phyloP scores from a whole-genome alignment of 2,888 invertebrate species.

The Lydus trimaculatus region DNA sequence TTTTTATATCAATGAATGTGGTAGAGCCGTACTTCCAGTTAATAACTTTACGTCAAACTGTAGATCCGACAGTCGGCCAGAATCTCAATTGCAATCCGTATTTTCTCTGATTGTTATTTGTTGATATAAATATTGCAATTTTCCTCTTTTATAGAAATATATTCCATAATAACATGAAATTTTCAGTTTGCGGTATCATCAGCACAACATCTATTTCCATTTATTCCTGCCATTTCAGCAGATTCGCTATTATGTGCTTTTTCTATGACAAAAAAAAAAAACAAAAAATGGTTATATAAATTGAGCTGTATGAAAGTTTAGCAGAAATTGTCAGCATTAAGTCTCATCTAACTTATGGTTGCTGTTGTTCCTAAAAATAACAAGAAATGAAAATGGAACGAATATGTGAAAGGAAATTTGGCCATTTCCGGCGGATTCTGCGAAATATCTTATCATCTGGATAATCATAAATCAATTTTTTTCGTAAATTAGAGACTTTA shows the following conservation, averaged over 20 bases:
- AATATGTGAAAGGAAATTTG: constrained; percentile 44
- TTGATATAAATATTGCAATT: background rate
- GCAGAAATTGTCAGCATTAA: constrained; percentile 42
- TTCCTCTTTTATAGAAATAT: background rate
- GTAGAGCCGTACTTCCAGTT: background rate
- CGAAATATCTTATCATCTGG: constrained; percentile 33
- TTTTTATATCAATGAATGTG: background rate
- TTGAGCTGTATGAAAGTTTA: constrained; percentile 31
- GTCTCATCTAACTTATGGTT: constrained; percentile 35
- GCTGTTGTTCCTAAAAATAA: constrained; percentile 34
- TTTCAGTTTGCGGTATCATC: background rate
- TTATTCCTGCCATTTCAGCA: background rate
- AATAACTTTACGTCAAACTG: background rate
- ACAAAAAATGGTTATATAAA: constrained; percentile 21
- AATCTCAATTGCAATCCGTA: no score
- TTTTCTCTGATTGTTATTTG: no score
- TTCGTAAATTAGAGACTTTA: background rate
- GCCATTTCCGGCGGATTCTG: constrained; percentile 46
- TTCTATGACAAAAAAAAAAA: background rate
- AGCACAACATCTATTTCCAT: background rate
- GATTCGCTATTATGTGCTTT: background rate
- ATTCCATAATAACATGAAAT: background rate
- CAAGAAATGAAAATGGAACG: constrained; percentile 29
- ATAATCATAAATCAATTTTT: background rate
- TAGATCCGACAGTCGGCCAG: no score